These are phyloP conservation scores for Luehdorfia chinensis DNA, from an alignment of 1,140 invertebrate genomes.

Conservation along the genomic window DNA sequence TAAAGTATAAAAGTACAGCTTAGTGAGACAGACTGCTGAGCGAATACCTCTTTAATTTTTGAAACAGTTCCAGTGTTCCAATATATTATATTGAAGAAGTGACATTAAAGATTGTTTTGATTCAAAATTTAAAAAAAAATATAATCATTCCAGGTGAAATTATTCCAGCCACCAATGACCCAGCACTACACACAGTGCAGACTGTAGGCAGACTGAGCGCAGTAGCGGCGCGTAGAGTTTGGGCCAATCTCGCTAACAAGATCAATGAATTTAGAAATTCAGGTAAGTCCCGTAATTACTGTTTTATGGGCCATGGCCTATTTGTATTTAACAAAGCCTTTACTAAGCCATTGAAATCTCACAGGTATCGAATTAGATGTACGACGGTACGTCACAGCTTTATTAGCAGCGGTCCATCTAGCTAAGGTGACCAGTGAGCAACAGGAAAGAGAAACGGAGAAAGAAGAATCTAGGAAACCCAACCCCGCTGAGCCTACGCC, in stretches of 20 bases:
- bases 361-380: constrained; percentile 74
- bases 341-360: too few relatives aligned
- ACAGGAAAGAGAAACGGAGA: constrained; percentile 57
- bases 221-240: constrained; percentile 82
- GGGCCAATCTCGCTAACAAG: constrained; percentile 79
- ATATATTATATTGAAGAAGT: too few relatives aligned
- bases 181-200: constrained; percentile 82
- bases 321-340: too few relatives aligned
- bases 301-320: too few relatives aligned
- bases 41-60: too few relatives aligned
- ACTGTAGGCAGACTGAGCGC: constrained; percentile 83
- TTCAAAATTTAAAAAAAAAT: too few relatives aligned
- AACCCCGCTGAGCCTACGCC: constrained; percentile 27
- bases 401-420: constrained; percentile 81
- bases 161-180: constrained; percentile 77
- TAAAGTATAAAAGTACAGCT: too few relatives aligned
- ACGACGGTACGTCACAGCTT: constrained; percentile 79
- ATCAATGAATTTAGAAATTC: constrained; percentile 75
- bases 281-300: constrained; percentile 36
- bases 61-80: too few relatives aligned
- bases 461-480: constrained; percentile 55
- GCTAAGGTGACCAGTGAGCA: constrained; percentile 81
- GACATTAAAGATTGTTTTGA: too few relatives aligned
- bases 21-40: too few relatives aligned
- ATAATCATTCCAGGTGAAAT: constrained; percentile 34